Conservation (phyloP, 2,113 vertebrate genomes). For the Bambusicola thoracicus region DNA sequence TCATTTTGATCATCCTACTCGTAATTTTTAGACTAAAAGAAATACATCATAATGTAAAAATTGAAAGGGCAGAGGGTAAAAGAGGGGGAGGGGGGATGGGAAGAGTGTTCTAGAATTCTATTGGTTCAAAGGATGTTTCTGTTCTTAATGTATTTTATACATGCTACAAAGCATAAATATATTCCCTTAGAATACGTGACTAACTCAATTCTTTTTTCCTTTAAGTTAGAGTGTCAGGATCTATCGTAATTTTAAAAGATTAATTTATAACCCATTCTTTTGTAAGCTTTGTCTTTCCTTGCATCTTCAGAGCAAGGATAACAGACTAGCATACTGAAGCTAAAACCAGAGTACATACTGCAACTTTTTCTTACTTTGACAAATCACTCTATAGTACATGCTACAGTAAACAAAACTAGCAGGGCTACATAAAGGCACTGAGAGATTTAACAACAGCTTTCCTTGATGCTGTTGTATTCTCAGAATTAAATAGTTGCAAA, state of each 20-base stretch:
- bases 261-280: not conserved
- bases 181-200: not conserved
- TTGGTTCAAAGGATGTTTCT: not conserved
- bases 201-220: slow-evolving; percentile 9
- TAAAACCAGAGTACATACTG: not conserved
- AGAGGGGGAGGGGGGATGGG: not conserved
- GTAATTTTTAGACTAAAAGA: slow-evolving; percentile 14
- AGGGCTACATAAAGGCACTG: not conserved
- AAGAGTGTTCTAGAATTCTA: slow-evolving; percentile 1
- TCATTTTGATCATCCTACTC: slow-evolving; percentile 24
- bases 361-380: not conserved
- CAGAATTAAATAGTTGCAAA: not conserved
- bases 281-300: not conserved
- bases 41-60: not conserved
- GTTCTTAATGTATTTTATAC: slow-evolving; percentile 25
- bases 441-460: not conserved
- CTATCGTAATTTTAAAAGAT: not conserved
- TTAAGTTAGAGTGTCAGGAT: not conserved
- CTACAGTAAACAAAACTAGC: not conserved
- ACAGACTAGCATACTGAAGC: not conserved
- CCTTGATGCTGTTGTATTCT: not conserved
- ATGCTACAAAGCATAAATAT: slow-evolving; percentile 32
- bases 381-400: not conserved
- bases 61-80: not conserved
- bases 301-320: not conserved